Conservation (phyloP, 2,888 invertebrate genomes). For the Ceriagrion tenellum region DNA sequence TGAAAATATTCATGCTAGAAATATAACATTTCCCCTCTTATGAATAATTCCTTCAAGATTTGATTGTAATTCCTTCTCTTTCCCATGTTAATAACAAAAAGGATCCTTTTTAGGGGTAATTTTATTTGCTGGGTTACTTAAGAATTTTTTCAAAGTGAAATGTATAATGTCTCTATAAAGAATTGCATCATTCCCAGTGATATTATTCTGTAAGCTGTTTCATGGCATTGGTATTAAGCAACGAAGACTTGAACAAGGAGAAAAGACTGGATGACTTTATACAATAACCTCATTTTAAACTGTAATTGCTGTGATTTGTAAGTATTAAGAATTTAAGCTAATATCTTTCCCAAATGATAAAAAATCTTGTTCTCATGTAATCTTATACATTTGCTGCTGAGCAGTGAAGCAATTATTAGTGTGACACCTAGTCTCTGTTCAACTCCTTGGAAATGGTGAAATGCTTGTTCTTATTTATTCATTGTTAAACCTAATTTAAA, state of each 20-base stretch:
- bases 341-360: slow-evolving; percentile 64
- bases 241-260: slow-evolving; percentile 62
- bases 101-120: slow-evolving; percentile 30
- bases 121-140: slow-evolving; percentile 56
- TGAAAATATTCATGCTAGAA: slow-evolving; percentile 38
- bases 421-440: slow-evolving; percentile 62
- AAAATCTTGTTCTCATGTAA: slow-evolving; percentile 62
- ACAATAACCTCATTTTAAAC: slow-evolving; percentile 66
- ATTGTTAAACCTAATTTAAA: slow-evolving; percentile 32
- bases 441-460: slow-evolving; percentile 66
- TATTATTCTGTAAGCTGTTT: slow-evolving; percentile 61
- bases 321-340: slow-evolving; percentile 65
- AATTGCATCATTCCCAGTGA: slow-evolving; percentile 66
- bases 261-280: slow-evolving; percentile 67
- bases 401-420: slow-evolving; percentile 63
- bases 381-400: slow-evolving; percentile 57
- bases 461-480: slow-evolving; percentile 53
- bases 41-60: neutral
- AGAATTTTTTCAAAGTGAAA: slow-evolving; percentile 30
- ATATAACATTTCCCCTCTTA: neutral
- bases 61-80: neutral
- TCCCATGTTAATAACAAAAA: slow-evolving; percentile 39
- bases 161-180: slow-evolving; percentile 56
- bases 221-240: slow-evolving; percentile 63
- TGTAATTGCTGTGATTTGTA: slow-evolving; percentile 67